These are phyloP conservation scores for Magallana ariakensis DNA, from an alignment of 1,140 invertebrate genomes.

Conservation along the genomic window DNA sequence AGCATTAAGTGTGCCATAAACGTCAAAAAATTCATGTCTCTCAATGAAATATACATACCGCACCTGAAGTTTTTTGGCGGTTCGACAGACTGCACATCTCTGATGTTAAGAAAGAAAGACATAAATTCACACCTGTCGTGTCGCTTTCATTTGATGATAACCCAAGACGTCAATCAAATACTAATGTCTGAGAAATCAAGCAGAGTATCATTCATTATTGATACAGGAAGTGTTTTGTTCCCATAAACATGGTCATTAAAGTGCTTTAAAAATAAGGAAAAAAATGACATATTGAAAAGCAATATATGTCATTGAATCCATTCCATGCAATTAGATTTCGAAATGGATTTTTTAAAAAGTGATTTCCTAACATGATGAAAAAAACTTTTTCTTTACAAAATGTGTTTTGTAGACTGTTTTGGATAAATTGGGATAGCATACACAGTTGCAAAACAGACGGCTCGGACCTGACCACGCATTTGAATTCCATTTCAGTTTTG, in stretches of 20 bases:
- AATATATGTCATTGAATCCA: too few relatives aligned
- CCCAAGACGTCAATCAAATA: not conserved
- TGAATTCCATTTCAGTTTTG: constrained; percentile 10
- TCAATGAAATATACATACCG: not conserved
- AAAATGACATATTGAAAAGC: too few relatives aligned
- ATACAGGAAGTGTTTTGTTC: too few relatives aligned
- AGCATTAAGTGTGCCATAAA: too few relatives aligned
- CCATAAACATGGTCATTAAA: too few relatives aligned
- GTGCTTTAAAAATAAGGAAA: too few relatives aligned
- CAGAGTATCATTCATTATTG: too few relatives aligned
- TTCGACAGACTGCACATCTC: not conserved
- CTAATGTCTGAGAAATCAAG: too few relatives aligned
- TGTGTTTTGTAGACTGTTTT: not conserved
- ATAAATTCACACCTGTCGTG: not conserved
- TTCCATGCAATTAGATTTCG: too few relatives aligned
- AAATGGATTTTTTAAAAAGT: too few relatives aligned
- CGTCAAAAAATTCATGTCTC: not conserved
- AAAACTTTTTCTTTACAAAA: too few relatives aligned
- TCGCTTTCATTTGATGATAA: not conserved
- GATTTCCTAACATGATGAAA: too few relatives aligned
- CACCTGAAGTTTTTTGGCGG: not conserved
- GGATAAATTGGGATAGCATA: constrained; percentile 44
- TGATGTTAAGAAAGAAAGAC: not conserved
- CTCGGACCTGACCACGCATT: not conserved
- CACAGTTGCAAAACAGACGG: constrained; percentile 41